Percentiles rank a stretch among this genome's conserved stretches.
Evolutionary conservation across 2,888 invertebrate species (phyloP).

Genomic region (Conops quadrifasciatus): DNA sequence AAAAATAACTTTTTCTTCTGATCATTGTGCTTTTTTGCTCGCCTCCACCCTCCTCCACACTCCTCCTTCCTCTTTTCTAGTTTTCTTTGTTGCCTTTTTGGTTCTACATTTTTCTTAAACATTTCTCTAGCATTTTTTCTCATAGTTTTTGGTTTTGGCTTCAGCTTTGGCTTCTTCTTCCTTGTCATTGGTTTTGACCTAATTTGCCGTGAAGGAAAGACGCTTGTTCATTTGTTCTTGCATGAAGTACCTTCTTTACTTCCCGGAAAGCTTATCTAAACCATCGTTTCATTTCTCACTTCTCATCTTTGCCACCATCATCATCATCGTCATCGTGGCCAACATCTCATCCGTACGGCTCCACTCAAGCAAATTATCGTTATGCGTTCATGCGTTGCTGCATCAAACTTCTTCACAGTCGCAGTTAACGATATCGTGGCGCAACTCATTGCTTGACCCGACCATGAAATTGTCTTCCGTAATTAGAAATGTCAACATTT

Average conservation of each 20-base stretch:
- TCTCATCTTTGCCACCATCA: no score
- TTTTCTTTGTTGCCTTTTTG: no score
- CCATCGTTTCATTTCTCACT: no score
- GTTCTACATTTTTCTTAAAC: no score
- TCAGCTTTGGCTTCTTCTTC: neutral
- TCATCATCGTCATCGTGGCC: no score
- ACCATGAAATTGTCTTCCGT: slow-evolving; percentile 19
- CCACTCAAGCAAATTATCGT: no score
- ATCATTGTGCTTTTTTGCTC: neutral
- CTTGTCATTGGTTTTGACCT: slow-evolving; percentile 15
- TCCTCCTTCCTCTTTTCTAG: neutral
- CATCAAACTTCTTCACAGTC: neutral
- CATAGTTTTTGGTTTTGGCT: neutral
- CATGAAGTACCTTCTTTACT: no score
- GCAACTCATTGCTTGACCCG: neutral
- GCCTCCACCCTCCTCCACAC: neutral
- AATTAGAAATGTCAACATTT: slow-evolving; percentile 30
- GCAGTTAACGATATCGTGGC: neutral
- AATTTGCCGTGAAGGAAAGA: slow-evolving; percentile 3
- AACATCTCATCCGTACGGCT: no score
- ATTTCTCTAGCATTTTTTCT: no score
- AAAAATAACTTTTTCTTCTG: no score
- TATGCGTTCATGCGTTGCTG: neutral
- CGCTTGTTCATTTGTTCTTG: neutral
- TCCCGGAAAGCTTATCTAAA: no score